These are phyloP conservation scores for Drosophila yooni DNA, from an alignment of 2,888 invertebrate species.

Conservation along the genomic window DNA sequence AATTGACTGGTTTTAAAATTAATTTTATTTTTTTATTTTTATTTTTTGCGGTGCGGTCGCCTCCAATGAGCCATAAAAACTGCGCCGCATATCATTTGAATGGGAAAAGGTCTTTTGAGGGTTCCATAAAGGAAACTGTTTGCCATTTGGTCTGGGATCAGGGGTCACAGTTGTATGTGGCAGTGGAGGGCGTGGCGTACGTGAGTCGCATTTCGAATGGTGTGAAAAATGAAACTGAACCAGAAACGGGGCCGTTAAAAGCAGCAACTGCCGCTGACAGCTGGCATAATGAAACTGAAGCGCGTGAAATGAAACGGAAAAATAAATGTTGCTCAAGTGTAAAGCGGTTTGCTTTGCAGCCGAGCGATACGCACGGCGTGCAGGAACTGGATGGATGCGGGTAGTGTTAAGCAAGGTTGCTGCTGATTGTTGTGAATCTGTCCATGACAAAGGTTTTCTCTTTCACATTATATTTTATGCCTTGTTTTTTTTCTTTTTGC, in stretches of 20 bases:
- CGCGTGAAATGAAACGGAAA: constrained; percentile 73
- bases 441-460: constrained; percentile 58
- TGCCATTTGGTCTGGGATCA: constrained; percentile 10
- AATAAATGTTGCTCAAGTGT: constrained; percentile 73
- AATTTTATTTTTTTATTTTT: constrained; percentile 54
- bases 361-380: constrained; percentile 17
- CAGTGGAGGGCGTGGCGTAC: constrained; percentile 44
- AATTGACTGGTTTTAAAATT: constrained; percentile 72
- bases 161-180: constrained; percentile 12
- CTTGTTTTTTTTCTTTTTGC: constrained; percentile 8
- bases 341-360: constrained; percentile 52
- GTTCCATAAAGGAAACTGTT: constrained; percentile 48
- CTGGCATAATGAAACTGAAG: constrained; percentile 72
- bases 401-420: constrained; percentile 9
- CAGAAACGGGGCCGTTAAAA: constrained; percentile 50
- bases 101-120: constrained; percentile 60
- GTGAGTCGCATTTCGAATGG: constrained; percentile 65
- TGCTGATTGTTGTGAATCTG: constrained; percentile 38
- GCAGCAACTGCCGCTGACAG: constrained; percentile 66
- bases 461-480: constrained; percentile 30
- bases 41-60: constrained; percentile 24
- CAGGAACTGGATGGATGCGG: background rate
- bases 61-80: constrained; percentile 66
- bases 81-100: constrained; percentile 61
- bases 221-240: constrained; percentile 66